Conservation (phyloP, 2,113 vertebrate genomes). For the Echinops telfairi region DNA sequence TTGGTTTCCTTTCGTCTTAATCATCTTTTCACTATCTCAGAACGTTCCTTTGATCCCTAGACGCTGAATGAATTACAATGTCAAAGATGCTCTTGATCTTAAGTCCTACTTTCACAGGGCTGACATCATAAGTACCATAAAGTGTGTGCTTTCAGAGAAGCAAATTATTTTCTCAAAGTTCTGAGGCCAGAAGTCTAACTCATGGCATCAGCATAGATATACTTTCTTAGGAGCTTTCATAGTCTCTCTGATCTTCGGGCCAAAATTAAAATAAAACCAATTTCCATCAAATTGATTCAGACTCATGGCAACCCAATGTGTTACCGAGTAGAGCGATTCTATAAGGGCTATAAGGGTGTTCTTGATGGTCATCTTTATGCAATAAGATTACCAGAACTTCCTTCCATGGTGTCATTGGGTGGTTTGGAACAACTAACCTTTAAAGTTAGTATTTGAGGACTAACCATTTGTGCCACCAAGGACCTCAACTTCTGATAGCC, state of each 20-base stretch:
- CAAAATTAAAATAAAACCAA: background rate
- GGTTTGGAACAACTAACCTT: no score
- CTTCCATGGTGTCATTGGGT: background rate
- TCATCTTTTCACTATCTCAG: background rate
- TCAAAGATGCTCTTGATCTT: background rate
- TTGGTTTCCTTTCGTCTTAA: background rate
- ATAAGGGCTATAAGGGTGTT: background rate
- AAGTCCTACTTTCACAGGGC: background rate
- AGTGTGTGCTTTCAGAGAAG: background rate
- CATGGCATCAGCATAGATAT: background rate
- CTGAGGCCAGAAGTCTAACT: background rate
- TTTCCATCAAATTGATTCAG: background rate
- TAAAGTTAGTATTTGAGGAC: background rate
- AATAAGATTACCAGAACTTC: background rate
- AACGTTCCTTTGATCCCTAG: background rate
- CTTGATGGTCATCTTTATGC: background rate
- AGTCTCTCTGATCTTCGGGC: background rate
- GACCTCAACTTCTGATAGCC: background rate
- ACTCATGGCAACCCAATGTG: background rate
- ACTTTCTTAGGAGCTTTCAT: background rate
- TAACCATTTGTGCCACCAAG: background rate
- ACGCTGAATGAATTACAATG: conserved; percentile 8
- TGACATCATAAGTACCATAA: background rate
- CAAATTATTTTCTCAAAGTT: background rate
- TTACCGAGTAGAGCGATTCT: background rate